These are phyloP conservation scores for Thymelicus sylvestris DNA, from an alignment of 2,888 invertebrate species.

Conservation along the genomic window DNA sequence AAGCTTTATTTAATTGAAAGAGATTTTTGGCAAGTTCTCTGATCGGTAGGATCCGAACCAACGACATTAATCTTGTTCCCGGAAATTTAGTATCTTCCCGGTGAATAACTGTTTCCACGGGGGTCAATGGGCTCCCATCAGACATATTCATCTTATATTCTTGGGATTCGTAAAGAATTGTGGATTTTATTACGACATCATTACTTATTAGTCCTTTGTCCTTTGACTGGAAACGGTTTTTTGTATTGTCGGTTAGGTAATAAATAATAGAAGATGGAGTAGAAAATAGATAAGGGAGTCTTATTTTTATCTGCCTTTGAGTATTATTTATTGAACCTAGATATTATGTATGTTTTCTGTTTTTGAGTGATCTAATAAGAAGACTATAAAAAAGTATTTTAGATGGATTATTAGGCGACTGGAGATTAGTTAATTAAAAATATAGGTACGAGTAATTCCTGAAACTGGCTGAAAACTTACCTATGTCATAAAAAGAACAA, in stretches of 20 bases:
- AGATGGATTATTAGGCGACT: too few relatives aligned
- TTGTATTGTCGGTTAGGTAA: not conserved
- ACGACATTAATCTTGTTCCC: constrained; percentile 40
- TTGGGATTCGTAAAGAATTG: not conserved
- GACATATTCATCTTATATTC: constrained; percentile 20
- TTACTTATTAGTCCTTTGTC: constrained; percentile 3
- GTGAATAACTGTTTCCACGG: constrained; percentile 36
- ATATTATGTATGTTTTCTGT: not conserved
- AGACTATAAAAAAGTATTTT: too few relatives aligned
- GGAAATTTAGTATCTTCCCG: constrained; percentile 32
- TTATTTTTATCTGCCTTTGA: not conserved
- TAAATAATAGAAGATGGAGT: not conserved
- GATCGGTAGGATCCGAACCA: constrained; percentile 32
- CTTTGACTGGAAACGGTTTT: not conserved
- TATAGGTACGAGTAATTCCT: too few relatives aligned
- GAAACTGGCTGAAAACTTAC: too few relatives aligned
- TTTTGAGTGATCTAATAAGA: not conserved
- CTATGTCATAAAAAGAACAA: too few relatives aligned
- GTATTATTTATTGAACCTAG: not conserved
- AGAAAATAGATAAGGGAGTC: not conserved
- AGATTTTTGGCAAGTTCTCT: constrained; percentile 53
- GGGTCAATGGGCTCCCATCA: constrained; percentile 20
- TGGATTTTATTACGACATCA: not conserved
- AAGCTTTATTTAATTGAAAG: constrained; percentile 37
- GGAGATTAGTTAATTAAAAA: too few relatives aligned